A percentile compares a stretch with the other conserved stretches of the same genome.
phyloP scores from a whole-genome alignment of 2,113 vertebrate genomes.

The Alligator sinensis region DNA sequence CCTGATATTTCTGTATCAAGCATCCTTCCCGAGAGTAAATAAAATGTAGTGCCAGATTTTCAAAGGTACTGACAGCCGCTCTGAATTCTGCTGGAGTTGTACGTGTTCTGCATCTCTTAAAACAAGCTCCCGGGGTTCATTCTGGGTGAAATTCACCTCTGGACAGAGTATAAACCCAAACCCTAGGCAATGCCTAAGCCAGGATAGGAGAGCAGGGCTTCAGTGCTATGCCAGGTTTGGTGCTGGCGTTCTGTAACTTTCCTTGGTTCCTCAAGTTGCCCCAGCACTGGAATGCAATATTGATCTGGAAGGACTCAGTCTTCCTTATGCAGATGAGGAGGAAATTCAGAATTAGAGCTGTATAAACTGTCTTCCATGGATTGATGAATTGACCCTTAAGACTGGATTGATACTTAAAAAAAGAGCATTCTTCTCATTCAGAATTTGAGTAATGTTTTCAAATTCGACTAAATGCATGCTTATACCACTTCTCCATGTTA shows the following conservation, averaged over 20 bases:
- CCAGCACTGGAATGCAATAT: background rate
- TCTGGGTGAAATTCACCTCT: background rate
- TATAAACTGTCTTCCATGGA: background rate
- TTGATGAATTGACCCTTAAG: background rate
- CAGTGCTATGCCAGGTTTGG: background rate
- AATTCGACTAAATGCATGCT: background rate
- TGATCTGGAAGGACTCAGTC: background rate
- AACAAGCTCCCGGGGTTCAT: fast-evolving
- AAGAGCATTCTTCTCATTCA: background rate
- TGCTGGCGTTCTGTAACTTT: background rate
- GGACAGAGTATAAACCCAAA: fast-evolving
- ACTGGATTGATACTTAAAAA: background rate
- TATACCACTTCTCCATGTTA: too few relatives aligned
- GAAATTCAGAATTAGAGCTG: background rate
- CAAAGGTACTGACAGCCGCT: background rate
- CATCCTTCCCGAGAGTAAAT: background rate
- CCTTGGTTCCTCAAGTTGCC: background rate
- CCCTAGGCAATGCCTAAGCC: background rate
- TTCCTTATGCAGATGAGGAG: background rate
- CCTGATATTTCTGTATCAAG: background rate
- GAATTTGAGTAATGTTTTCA: background rate
- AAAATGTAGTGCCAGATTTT: background rate
- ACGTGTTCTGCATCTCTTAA: background rate
- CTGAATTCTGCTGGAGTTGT: background rate
- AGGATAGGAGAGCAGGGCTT: background rate